Evolutionary conservation across 2,113 vertebrate species (phyloP).

Genomic region (Sminthopsis crassicaudata): DNA sequence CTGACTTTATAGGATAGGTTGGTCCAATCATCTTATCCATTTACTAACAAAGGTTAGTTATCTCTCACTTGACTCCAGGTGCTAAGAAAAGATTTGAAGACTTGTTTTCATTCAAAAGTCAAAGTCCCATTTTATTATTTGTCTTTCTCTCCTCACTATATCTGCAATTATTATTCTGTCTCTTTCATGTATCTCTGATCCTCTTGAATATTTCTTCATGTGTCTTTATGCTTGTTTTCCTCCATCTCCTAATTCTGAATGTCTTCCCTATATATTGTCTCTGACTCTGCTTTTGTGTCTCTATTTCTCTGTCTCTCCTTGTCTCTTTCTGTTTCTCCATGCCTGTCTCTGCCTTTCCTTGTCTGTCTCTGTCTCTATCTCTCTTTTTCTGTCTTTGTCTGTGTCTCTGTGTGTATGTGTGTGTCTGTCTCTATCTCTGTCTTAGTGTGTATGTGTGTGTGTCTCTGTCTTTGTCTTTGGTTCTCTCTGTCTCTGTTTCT

Average conservation of each 20-base stretch:
- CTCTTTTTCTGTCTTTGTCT: too few relatives aligned
- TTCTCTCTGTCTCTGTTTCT: too few relatives aligned
- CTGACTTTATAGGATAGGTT: not conserved
- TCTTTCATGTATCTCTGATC: not conserved
- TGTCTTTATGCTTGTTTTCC: not conserved
- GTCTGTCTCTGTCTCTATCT: not conserved
- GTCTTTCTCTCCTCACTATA: not conserved
- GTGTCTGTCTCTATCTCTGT: too few relatives aligned
- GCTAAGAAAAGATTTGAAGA: slow-evolving; percentile 46
- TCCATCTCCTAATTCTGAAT: not conserved
- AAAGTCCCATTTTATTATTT: not conserved
- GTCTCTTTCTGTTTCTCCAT: not conserved
- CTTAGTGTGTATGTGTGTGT: not conserved
- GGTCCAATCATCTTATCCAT: not conserved
- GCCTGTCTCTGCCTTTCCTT: not conserved
- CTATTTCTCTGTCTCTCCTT: not conserved
- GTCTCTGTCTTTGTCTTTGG: too few relatives aligned
- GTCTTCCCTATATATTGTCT: not conserved
- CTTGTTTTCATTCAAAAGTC: slow-evolving; percentile 6
- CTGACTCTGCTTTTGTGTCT: not conserved
- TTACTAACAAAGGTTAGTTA: not conserved
- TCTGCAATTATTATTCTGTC: not conserved
- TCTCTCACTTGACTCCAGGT: not conserved
- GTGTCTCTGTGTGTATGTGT: too few relatives aligned
- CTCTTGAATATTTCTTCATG: not conserved